A percentile compares a stretch with the other conserved stretches of the same genome.
Evolutionary conservation across 2,888 invertebrate genomes (phyloP).

Genomic region (Macaria notata): DNA sequence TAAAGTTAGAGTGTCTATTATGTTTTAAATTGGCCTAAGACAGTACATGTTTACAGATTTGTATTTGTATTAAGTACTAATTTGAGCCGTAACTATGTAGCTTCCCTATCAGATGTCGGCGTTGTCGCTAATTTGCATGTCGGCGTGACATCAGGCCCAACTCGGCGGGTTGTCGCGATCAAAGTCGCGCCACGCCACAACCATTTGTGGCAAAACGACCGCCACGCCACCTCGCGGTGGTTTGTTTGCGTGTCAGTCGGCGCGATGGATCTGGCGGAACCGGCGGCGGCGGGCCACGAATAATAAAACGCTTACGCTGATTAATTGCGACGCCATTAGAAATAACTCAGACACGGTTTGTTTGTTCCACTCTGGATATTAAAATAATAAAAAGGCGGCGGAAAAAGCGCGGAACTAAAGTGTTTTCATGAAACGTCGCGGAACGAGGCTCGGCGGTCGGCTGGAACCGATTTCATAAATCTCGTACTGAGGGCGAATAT

Average conservation of each 20-base stretch:
- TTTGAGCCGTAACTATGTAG: no score
- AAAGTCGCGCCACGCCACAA: constrained; percentile 54
- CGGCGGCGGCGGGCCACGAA: constrained; percentile 43
- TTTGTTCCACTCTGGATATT: constrained; percentile 35
- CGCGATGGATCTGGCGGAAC: constrained; percentile 65
- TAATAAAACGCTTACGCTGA: constrained; percentile 74
- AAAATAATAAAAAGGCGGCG: constrained; percentile 39
- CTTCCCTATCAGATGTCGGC: no score
- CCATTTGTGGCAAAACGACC: constrained; percentile 55
- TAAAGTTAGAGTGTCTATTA: no score
- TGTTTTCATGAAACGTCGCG: constrained; percentile 42
- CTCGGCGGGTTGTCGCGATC: constrained; percentile 40
- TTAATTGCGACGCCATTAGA: constrained; percentile 55
- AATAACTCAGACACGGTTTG: constrained; percentile 29
- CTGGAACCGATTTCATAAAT: constrained; percentile 53
- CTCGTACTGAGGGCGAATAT: constrained; percentile 25
- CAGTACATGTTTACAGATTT: no score
- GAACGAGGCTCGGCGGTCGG: constrained; percentile 42
- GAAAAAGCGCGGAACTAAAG: constrained; percentile 57
- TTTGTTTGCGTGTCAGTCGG: constrained; percentile 50
- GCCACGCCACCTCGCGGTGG: constrained; percentile 41
- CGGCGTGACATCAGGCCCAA: constrained; percentile 26
- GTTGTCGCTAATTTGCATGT: constrained; percentile 2
- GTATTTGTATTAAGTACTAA: no score
- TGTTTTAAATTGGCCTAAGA: no score